These are phyloP conservation scores for Drosophila funebris DNA, from an alignment of 1,140 invertebrate genomes.

Conservation along the genomic window DNA sequence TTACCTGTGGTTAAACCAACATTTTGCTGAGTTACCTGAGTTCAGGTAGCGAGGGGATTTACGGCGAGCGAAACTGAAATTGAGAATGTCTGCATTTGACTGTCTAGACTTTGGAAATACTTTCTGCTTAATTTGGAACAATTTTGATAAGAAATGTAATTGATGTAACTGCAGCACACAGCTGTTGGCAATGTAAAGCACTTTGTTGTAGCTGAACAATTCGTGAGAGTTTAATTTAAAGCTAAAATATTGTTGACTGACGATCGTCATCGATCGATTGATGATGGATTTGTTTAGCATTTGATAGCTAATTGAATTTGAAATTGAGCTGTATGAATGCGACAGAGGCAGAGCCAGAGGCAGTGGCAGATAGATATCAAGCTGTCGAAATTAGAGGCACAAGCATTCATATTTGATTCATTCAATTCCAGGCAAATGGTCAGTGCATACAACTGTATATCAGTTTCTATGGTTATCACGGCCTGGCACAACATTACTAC, in stretches of 20 bases:
- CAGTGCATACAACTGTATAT: slow-evolving; percentile 29
- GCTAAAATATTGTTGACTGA: slow-evolving; percentile 20
- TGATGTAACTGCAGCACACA: neutral
- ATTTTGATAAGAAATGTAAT: slow-evolving; percentile 26
- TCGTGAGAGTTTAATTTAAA: slow-evolving; percentile 25
- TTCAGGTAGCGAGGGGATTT: slow-evolving; percentile 48
- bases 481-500: slow-evolving; percentile 19
- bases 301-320: slow-evolving; percentile 64
- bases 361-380: too few relatives aligned
- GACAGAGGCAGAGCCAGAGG: too few relatives aligned
- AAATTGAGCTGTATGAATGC: slow-evolving; percentile 28
- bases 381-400: slow-evolving; percentile 40
- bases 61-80: neutral
- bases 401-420: slow-evolving; percentile 6
- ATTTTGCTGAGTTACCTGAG: neutral
- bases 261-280: slow-evolving; percentile 26
- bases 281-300: slow-evolving; percentile 55
- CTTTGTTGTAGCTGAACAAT: neutral
- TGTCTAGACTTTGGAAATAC: neutral
- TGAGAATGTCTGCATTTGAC: too few relatives aligned
- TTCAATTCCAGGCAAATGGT: slow-evolving; percentile 32
- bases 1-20: slow-evolving; percentile 23
- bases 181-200: slow-evolving; percentile 1
- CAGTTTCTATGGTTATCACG: slow-evolving; percentile 61
- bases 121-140: slow-evolving; percentile 7